These are phyloP conservation scores for Spodoptera litura DNA, from an alignment of 1,140 invertebrate genomes.

Conservation along the genomic window DNA sequence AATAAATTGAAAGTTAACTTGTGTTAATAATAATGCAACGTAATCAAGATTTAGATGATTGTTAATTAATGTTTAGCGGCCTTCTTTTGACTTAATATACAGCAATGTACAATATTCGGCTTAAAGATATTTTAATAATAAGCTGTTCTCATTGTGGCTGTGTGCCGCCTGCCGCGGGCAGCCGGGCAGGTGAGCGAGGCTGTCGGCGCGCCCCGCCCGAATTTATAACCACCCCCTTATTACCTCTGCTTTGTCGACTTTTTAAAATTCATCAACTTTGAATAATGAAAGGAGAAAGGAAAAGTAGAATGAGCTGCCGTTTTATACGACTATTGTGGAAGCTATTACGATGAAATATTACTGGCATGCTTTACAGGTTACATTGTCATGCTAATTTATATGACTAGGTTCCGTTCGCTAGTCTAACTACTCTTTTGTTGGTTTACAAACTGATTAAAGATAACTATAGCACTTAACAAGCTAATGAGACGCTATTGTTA, in stretches of 20 bases:
- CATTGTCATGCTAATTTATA: slow-evolving; percentile 34
- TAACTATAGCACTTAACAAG: too few species aligned
- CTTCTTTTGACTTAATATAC: too few species aligned
- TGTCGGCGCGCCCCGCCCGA: not conserved
- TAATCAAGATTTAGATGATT: too few species aligned
- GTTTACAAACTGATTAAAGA: not conserved
- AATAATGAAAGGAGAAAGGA: slow-evolving; percentile 39
- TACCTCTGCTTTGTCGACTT: slow-evolving; percentile 37
- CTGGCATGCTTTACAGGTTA: slow-evolving; percentile 12
- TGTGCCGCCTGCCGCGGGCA: too few species aligned
- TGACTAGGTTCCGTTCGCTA: slow-evolving; percentile 6
- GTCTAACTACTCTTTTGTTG: not conserved
- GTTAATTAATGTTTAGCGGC: too few species aligned
- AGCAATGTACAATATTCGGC: too few species aligned
- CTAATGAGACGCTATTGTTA: too few species aligned
- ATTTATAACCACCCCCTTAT: slow-evolving; percentile 26
- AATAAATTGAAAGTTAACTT: too few species aligned
- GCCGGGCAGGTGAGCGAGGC: too few species aligned
- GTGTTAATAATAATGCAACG: too few species aligned
- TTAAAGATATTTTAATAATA: too few species aligned
- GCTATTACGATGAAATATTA: slow-evolving; percentile 25
- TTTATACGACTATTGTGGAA: slow-evolving; percentile 34
- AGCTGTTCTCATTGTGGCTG: too few species aligned
- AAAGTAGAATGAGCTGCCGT: slow-evolving; percentile 40
- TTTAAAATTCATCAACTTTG: slow-evolving; percentile 41